Evolutionary conservation across 2,113 vertebrate species (phyloP).

Genomic region (Mirza zaza): DNA sequence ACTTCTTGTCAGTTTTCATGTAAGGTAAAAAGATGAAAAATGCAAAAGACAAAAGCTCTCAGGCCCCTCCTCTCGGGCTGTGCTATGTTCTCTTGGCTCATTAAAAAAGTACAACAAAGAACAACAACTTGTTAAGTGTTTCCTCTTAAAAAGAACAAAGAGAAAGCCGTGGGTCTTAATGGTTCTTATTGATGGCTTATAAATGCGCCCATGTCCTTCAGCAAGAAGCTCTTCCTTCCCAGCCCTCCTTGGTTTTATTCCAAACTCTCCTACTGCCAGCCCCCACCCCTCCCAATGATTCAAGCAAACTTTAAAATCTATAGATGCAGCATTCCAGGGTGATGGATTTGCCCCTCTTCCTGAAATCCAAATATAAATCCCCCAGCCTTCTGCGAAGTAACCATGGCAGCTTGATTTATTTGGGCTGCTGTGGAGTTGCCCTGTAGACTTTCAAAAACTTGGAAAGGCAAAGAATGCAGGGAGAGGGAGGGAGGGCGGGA

Average conservation of each 20-base stretch:
- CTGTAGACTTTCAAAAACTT: constrained; percentile 55
- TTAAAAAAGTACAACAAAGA: constrained; percentile 65
- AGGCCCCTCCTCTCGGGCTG: not conserved
- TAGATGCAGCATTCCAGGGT: not conserved
- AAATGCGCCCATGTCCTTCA: not conserved
- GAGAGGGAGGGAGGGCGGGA: not conserved
- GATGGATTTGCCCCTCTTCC: constrained; percentile 42
- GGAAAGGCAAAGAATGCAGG: constrained; percentile 50
- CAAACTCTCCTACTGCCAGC: not conserved
- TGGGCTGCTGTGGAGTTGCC: not conserved
- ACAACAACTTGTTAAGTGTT: constrained; percentile 66
- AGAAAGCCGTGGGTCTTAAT: not conserved
- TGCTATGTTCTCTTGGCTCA: constrained; percentile 41
- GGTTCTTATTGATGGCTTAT: not conserved
- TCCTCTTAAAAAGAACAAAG: constrained; percentile 63
- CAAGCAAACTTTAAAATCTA: not conserved
- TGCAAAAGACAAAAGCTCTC: not conserved
- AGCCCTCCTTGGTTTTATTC: not conserved
- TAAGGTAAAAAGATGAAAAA: constrained; percentile 2
- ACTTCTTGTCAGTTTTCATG: constrained; percentile 61
- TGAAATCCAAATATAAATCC: constrained; percentile 59
- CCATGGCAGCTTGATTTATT: constrained; percentile 67
- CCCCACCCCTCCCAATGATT: not conserved
- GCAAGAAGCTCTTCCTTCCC: not conserved
- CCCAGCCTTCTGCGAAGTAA: constrained; percentile 53